These are phyloP conservation scores for Eupithecia inturbata DNA, from an alignment of 2,888 invertebrate species.

Conservation along the genomic window DNA sequence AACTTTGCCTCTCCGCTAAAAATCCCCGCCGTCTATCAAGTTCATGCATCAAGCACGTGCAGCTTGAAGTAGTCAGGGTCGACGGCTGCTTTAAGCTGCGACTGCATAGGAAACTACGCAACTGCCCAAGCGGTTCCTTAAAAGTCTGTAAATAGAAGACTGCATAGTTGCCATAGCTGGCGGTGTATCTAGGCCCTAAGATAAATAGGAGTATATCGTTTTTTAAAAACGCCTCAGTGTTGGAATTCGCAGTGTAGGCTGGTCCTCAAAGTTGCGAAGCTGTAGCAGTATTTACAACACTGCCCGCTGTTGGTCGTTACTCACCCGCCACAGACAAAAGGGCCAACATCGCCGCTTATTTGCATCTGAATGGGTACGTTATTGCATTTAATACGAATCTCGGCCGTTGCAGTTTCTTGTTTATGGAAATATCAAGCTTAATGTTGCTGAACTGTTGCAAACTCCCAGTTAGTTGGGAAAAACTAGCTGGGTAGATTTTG, in stretches of 20 bases:
- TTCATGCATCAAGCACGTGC: too few relatives aligned
- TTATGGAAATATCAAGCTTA: conserved; percentile 33
- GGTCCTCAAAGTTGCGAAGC: conserved; percentile 11
- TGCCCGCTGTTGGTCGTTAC: conserved; percentile 47
- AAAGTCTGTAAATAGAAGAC: too few relatives aligned
- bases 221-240: too few relatives aligned
- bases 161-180: too few relatives aligned
- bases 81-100: too few relatives aligned
- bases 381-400: conserved; percentile 66
- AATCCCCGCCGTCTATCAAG: too few relatives aligned
- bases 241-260: not conserved
- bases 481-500: not conserved
- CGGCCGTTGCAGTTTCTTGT: conserved; percentile 38
- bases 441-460: conserved; percentile 23
- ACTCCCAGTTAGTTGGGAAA: not conserved
- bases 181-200: too few relatives aligned
- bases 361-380: conserved; percentile 61
- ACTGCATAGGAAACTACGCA: too few relatives aligned
- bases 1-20: too few relatives aligned
- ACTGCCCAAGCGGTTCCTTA: too few relatives aligned
- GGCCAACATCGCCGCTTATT: conserved; percentile 52
- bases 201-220: too few relatives aligned
- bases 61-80: too few relatives aligned
- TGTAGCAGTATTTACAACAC: not conserved
- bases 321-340: conserved; percentile 56